Base-by-base conservation (phyloP, 2,888 invertebrate genomes). In the Lasioglossum villosulum region DNA sequence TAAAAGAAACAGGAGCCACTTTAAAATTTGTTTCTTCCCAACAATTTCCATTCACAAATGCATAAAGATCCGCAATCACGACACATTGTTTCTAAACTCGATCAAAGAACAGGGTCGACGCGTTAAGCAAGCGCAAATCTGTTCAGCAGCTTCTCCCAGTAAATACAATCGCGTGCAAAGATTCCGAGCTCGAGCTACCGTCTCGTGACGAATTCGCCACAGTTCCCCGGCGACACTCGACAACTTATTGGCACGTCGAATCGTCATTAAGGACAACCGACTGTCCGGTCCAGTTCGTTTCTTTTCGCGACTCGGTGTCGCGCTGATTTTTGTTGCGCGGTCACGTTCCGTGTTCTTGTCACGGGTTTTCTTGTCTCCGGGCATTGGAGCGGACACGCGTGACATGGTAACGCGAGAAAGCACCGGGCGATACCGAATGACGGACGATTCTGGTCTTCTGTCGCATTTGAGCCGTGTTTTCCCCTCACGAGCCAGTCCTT, bases 231-330 rank as follows among this genome's bases (percentile, higher is more conserved):
- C 75, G 84, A 45, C 81, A 70, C 75, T 66, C 80, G 81, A 80
- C 80, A 86, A 89, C 85, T 82, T 80, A 86, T 88, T 82, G 90
- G 85, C 91, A 86, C 83, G 89, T 82, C 88, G 89, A 89, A 87
- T 90, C 87, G 86, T 90, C 90, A 88, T 90, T 90, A 89, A 86
- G 80, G 83, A 37, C 68, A 37, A 37, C 66, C 27, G 71, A 39
- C 63, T 82, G 80, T 45, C 71, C 59, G 70, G 56, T 75, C 82
- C 83, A 74, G 74, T 78, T 73, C 63, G 76, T 86, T 84, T 83
- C 82, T 78, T 71, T 82, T 74, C 70, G 63, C 77, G 74, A 48
- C 70, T 42, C 42, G 48, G 45, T 52, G 79, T 48, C 75, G 66
- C 63, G 79, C 10, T 30, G 37, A 75, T 80, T 81, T 81, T 85